Conservation (phyloP, 2,888 invertebrate genomes). For the Fissipunctia ypsillon region DNA sequence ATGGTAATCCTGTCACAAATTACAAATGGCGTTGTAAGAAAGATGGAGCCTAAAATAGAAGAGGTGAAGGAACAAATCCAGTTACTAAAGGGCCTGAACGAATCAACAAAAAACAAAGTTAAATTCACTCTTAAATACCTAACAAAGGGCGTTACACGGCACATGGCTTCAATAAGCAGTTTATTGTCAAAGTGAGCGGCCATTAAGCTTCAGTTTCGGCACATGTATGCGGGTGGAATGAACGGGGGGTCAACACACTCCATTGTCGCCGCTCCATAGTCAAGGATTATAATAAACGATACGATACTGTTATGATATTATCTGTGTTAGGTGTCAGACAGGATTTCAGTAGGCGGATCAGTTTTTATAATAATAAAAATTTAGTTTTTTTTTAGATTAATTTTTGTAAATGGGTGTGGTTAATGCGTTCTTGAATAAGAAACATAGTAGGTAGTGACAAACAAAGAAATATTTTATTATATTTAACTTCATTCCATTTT, state of each 20-base stretch:
- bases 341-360: conserved; percentile 39
- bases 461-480: too few relatives aligned
- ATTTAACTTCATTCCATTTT: too few relatives aligned
- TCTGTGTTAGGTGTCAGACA: conserved; percentile 7
- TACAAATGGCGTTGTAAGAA: background rate
- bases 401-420: background rate
- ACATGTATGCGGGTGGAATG: conserved; percentile 69
- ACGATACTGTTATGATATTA: conserved; percentile 58
- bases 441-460: too few relatives aligned
- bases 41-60: background rate
- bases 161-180: conserved; percentile 59
- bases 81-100: background rate
- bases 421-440: too few relatives aligned
- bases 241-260: conserved; percentile 66
- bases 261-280: conserved; percentile 50
- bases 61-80: too few relatives aligned
- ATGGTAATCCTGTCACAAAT: background rate
- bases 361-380: background rate
- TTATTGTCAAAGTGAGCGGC: conserved; percentile 62
- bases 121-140: conserved; percentile 41
- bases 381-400: background rate
- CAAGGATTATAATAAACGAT: conserved; percentile 52
- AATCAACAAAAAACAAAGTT: conserved; percentile 3
- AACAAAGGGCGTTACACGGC: conserved; percentile 50
- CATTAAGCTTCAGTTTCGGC: conserved; percentile 61